Base-by-base conservation (phyloP, 2,888 invertebrate species). In the Drosophila atroscutellata region DNA sequence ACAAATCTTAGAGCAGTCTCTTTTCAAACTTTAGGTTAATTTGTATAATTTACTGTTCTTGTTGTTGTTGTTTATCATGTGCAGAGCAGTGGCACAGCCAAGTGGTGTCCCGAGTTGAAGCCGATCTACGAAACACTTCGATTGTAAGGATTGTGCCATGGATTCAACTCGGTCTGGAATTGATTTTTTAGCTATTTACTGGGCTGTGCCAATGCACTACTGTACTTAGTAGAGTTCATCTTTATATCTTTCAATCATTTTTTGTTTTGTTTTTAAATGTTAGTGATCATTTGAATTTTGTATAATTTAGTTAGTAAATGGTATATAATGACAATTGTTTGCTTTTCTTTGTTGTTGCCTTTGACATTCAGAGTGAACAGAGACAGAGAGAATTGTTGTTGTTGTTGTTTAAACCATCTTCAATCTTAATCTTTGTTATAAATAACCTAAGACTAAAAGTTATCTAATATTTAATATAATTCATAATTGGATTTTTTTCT, bases 391-490 rank as follows among this genome's bases (percentile, higher is more conserved):
- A 80, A 72, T 80, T 70, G 70, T 83, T 83, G 45, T 58, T 68
- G 68, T 78, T 70, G 70, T 83, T 83, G 51, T 59, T 69, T 77
- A 72, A 76, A 80, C 87, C 75, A 64, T 75, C 67, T 69, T 79
- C 80, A 75, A 75, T 79, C 64, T 70, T 75, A 68, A 54, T 66
- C 72, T 72, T 77, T 80, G 74, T 85, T 79, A 89, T 89, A 89
- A 85, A 81, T 85, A 84, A 79, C 80, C 89, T 90, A 85, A 81
- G 56, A 47, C 88, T 86, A 89, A 78, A 78, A 71, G 81, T 81
- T 90, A 86, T 87, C 88, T 89, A 88, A 65, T 72, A 76, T 79
- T 72, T 77, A 88, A 82, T 78, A 84, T 86, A 78, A 82, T 85
- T 89, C 89, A 81, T 84, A 89, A 86, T 86, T 83, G 77, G 56